These are phyloP conservation scores for Lycophotia porphyrea DNA, from an alignment of 2,888 invertebrate species.

Conservation along the genomic window DNA sequence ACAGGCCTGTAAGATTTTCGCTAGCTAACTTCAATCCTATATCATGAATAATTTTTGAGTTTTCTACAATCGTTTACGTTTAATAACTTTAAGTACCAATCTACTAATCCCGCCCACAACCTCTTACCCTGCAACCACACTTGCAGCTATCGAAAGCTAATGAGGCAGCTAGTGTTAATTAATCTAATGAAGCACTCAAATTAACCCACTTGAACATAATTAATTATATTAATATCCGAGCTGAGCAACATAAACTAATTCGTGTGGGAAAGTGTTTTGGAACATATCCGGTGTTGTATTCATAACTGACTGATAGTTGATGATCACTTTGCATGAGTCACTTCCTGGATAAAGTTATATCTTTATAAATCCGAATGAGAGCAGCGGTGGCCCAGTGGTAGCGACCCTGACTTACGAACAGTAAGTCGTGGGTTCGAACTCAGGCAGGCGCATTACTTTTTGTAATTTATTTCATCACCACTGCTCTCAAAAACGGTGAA, in stretches of 20 bases:
- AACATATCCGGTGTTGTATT: constrained; percentile 46
- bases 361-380: no score
- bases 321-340: constrained; percentile 8
- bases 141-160: neutral
- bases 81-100: neutral
- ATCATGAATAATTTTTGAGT: no score
- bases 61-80: neutral
- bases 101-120: neutral
- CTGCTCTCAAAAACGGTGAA: no score
- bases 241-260: constrained; percentile 16
- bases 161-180: constrained; percentile 20
- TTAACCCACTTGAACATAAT: constrained; percentile 33
- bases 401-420: no score
- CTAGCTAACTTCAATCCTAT: neutral
- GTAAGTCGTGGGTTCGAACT: no score
- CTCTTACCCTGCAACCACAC: neutral
- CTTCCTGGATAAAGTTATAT: constrained; percentile 36
- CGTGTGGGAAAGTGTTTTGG: constrained; percentile 46
- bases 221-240: constrained; percentile 46
- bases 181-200: constrained; percentile 44
- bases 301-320: constrained; percentile 31
- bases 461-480: no score
- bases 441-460: no score
- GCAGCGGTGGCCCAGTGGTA: no score
- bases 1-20: neutral